These are phyloP conservation scores for Drosophila gunungcola DNA, from an alignment of 1,140 invertebrate genomes.

Conservation along the genomic window DNA sequence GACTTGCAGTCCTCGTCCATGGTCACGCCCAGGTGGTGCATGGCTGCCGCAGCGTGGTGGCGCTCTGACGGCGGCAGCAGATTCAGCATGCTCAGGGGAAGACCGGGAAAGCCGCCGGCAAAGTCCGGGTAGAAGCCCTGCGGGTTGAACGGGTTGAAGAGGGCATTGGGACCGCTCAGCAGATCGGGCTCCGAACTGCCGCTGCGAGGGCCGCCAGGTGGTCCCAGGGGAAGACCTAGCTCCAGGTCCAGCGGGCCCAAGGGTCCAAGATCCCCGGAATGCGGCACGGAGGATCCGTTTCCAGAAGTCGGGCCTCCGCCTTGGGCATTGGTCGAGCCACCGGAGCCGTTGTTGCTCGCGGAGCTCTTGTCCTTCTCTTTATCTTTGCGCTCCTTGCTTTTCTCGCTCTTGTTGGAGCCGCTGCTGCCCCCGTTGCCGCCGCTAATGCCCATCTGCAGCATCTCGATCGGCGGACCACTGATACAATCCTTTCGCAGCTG, in stretches of 20 bases:
- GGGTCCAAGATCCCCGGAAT: constrained; percentile 53
- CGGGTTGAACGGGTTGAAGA: constrained; percentile 90
- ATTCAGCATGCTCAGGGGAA: constrained; percentile 93
- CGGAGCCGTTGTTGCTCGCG: constrained; percentile 17
- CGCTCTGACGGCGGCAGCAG: constrained; percentile 91
- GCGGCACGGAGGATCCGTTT: constrained; percentile 48
- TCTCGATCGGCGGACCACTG: constrained; percentile 89
- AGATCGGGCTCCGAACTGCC: constrained; percentile 88
- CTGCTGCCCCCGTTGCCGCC: constrained; percentile 41
- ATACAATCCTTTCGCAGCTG: constrained; percentile 94
- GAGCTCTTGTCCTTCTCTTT: constrained; percentile 71
- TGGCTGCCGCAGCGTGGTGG: constrained; percentile 85
- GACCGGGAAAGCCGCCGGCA: constrained; percentile 89
- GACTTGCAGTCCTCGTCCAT: constrained; percentile 89
- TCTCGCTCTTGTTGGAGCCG: constrained; percentile 55
- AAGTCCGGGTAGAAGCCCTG: constrained; percentile 93
- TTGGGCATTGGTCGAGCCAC: constrained; percentile 12
- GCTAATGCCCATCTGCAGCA: constrained; percentile 88
- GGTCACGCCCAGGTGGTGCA: constrained; percentile 81
- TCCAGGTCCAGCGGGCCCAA: constrained; percentile 70
- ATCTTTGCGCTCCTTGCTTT: constrained; percentile 79
- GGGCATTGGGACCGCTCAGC: constrained; percentile 86
- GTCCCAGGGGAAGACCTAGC: constrained; percentile 64
- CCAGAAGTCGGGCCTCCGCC: constrained; percentile 20
- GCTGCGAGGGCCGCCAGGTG: constrained; percentile 85